These are phyloP conservation scores for Gadus macrocephalus DNA, from an alignment of 2,113 vertebrate genomes.

Conservation along the genomic window DNA sequence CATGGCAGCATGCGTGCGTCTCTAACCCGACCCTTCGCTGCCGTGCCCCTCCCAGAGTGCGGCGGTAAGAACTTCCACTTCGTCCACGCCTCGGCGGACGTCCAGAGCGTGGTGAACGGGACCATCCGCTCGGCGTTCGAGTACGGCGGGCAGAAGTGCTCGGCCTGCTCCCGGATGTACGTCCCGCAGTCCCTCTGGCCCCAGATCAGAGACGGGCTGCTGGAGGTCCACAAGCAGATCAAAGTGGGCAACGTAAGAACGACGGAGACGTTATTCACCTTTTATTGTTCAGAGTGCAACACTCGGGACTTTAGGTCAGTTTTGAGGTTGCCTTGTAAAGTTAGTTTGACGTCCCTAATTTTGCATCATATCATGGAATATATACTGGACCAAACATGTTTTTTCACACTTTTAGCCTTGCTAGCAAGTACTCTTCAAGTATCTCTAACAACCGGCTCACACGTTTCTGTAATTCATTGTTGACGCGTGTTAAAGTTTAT, in stretches of 20 bases:
- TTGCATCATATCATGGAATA: too few species aligned
- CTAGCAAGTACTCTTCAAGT: too few species aligned
- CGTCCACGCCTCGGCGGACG: conserved; percentile 82
- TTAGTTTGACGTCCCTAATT: too few species aligned
- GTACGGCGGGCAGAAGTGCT: conserved; percentile 94
- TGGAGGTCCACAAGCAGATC: conserved; percentile 79
- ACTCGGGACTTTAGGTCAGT: too few species aligned
- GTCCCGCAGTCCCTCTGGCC: conserved; percentile 85
- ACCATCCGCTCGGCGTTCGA: conserved; percentile 93
- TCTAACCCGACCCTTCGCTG: background rate
- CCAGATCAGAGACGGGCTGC: conserved; percentile 77
- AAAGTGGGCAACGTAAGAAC: conserved; percentile 87
- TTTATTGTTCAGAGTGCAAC: too few species aligned
- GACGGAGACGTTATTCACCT: too few species aligned
- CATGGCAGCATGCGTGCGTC: too few species aligned
- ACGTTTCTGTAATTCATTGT: too few species aligned
- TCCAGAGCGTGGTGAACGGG: conserved; percentile 82
- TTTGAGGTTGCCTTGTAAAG: background rate
- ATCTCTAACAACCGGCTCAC: too few species aligned
- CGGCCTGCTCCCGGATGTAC: conserved; percentile 94
- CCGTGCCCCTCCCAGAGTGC: conserved; percentile 77
- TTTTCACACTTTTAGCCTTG: too few species aligned
- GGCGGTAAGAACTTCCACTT: conserved; percentile 99
- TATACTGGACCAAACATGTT: too few species aligned
- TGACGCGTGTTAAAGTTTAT: too few species aligned